phyloP scores from a whole-genome alignment of 2,113 vertebrate species.

The Acanthisitta chloris region DNA sequence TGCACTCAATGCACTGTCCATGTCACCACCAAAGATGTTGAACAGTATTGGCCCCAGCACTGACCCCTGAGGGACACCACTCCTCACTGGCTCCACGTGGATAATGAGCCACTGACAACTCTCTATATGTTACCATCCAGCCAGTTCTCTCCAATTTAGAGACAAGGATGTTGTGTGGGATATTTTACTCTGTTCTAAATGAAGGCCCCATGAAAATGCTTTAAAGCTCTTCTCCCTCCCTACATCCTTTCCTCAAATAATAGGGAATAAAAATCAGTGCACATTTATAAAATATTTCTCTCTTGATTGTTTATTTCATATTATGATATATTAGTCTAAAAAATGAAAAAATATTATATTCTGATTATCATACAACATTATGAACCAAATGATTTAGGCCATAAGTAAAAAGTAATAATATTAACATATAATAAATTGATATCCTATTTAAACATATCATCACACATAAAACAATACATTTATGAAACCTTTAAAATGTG shows the following conservation, averaged over 20 bases:
- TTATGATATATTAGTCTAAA: not conserved
- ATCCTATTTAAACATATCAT: not conserved
- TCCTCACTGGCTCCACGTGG: no score
- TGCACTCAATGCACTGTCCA: no score
- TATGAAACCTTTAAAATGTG: not conserved
- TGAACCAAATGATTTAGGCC: not conserved
- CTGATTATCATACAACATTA: not conserved
- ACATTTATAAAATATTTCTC: not conserved
- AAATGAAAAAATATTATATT: not conserved
- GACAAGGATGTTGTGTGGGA: no score
- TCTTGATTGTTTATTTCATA: not conserved
- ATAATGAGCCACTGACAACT: no score
- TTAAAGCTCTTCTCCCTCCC: not conserved
- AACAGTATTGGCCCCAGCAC: no score
- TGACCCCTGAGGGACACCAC: no score
- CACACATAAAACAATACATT: not conserved
- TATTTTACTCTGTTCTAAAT: not conserved
- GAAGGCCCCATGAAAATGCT: not conserved
- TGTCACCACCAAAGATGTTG: no score
- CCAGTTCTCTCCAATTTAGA: no score
- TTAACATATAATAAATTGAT: not conserved
- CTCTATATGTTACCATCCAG: no score
- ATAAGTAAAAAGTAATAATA: not conserved
- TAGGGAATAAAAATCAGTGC: not conserved
- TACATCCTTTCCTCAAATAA: not conserved